Percentiles rank a stretch among this genome's conserved stretches.
phyloP scores from a whole-genome alignment of 2,888 invertebrate species.

The Neoscelio sp. region DNA sequence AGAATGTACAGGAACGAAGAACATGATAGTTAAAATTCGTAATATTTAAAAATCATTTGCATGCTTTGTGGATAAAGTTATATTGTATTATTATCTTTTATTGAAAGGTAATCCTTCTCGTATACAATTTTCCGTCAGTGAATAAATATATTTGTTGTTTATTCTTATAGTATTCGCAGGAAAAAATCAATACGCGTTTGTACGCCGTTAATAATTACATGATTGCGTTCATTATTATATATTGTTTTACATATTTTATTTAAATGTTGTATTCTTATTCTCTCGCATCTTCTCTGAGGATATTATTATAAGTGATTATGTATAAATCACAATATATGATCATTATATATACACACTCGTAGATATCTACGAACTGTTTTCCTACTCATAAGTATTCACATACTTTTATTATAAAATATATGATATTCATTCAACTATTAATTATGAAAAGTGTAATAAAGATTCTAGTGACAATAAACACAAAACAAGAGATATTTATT shows the following conservation, averaged over 20 bases:
- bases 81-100: not conserved
- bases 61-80: conserved; percentile 1
- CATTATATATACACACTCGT: too few species aligned
- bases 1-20: not conserved
- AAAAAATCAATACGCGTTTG: conserved; percentile 4
- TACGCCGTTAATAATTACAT: not conserved
- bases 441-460: too few species aligned
- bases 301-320: conserved; percentile 19
- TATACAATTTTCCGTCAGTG: not conserved
- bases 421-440: too few species aligned
- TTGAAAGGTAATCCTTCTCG: too few species aligned
- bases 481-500: conserved; percentile 12
- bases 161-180: conserved; percentile 2
- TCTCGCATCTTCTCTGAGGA: not conserved
- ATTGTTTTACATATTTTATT: conserved; percentile 14
- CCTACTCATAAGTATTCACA: conserved; percentile 7
- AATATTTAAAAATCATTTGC: too few species aligned
- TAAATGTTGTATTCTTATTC: conserved; percentile 11
- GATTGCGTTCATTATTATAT: conserved; percentile 7
- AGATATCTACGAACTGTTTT: conserved; percentile 4
- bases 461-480: not conserved
- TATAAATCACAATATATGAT: conserved; percentile 15
- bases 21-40: not conserved
- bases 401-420: not conserved
- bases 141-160: conserved; percentile 18